Base-by-base conservation (phyloP, 92 coral and sea anemone species). In the Bergia sp. region DNA sequence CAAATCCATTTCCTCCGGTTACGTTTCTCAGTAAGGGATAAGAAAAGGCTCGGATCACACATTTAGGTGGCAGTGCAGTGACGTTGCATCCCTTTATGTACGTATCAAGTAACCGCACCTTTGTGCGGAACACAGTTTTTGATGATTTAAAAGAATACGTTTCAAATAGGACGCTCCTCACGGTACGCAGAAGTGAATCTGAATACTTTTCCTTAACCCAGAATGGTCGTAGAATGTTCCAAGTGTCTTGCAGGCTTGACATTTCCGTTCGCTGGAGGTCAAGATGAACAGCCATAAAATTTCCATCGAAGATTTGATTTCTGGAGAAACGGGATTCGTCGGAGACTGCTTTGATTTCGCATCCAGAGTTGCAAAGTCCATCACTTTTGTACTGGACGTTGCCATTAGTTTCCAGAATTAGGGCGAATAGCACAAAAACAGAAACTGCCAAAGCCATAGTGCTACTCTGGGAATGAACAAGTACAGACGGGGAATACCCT, bases 171-270 rank as follows among this genome's bases (percentile, higher is more conserved):
- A 74, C 45, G 45, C 47, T 74, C 29, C 20, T 5, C 3, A 74
- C 13, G 13, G 18, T 12, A 39, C 44, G 45, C 20, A 74, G 49
- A 38, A 74, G 45, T 74, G 4, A 23, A 42, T 38, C 79, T 16
- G 79, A 74, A 74, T 74, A 39, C 15, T 36, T 6, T 15, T 74
- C 49, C 47, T 74, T 74, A 39, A 74, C n/a, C 79, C 79, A 74
- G 8, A 74, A 10, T 13, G 79, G 79, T 39, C 45, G 20, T 6
- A 74, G 11, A 12, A 12, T 3, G 5, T 74, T 15, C 79, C 79
- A 74, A 39, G 2, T 1, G 3, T 36, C 47, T 13, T 74, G 79
- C 49, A 74, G 79, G 44, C n/a, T 39, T 40, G 44, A 74, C 2
- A 3, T n/a, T 3, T 39, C 47, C 23, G 8, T 74, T 5, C 11